These are phyloP conservation scores for Schlechtendalia chinensis DNA, from an alignment of 1,140 invertebrate species.

Conservation along the genomic window DNA sequence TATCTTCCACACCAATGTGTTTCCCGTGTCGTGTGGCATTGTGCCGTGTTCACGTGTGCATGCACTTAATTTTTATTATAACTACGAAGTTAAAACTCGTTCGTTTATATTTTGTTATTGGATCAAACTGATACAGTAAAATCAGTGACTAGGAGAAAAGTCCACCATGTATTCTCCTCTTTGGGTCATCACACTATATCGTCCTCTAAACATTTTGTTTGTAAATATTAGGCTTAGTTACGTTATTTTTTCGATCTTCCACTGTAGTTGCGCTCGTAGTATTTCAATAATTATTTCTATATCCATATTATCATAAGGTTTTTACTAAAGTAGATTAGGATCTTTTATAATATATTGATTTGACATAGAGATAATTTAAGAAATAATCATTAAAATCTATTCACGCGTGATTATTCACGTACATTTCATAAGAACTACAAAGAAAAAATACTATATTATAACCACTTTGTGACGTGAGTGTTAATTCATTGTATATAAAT, in stretches of 20 bases:
- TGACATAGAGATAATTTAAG: not conserved
- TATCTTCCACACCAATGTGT: not conserved
- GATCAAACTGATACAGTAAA: too few relatives aligned
- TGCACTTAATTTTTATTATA: not conserved
- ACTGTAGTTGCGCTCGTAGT: not conserved
- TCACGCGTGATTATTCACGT: not conserved
- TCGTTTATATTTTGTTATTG: not conserved
- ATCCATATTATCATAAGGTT: not conserved
- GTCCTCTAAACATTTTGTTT: too few relatives aligned
- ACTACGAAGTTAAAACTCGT: not conserved
- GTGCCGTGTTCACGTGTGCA: too few relatives aligned
- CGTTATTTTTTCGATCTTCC: not conserved
- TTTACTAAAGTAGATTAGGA: too few relatives aligned
- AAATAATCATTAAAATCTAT: slow-evolving; percentile 21
- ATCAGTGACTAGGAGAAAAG: too few relatives aligned
- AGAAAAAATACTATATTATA: not conserved
- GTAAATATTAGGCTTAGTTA: too few relatives aligned
- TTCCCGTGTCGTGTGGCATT: not conserved
- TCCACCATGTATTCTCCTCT: too few relatives aligned
- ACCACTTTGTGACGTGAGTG: not conserved
- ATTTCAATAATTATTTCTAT: not conserved
- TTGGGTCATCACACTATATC: not conserved
- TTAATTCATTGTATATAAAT: not conserved
- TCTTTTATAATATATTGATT: slow-evolving; percentile 6
- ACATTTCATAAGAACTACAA: slow-evolving; percentile 13